Percentiles rank a stretch among this genome's conserved stretches.
Conservation (phyloP, 2,888 invertebrate species). For the Leptinotarsa peninsularis region DNA sequence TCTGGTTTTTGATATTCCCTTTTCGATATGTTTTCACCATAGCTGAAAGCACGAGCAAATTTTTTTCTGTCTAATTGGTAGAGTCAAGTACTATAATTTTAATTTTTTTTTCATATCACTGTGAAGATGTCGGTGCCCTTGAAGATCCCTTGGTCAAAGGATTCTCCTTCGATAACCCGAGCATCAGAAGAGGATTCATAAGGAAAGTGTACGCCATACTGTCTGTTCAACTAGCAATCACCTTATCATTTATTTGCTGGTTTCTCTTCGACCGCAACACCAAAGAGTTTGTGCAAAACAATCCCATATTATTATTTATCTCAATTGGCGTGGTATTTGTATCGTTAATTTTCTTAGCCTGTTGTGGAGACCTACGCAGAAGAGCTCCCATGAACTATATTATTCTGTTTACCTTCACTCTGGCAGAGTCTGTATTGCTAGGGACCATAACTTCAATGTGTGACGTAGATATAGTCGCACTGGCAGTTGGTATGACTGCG, state of each 20-base stretch:
- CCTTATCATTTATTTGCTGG: slow-evolving; percentile 80
- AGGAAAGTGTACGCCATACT: slow-evolving; percentile 87
- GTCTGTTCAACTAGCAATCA: slow-evolving; percentile 84
- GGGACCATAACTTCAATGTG: slow-evolving; percentile 78
- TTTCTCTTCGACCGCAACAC: slow-evolving; percentile 79
- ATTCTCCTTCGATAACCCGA: slow-evolving; percentile 79
- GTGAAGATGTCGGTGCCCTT: slow-evolving; percentile 54
- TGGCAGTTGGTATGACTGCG: slow-evolving; percentile 92
- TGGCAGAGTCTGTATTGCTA: slow-evolving; percentile 85
- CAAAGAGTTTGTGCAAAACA: slow-evolving; percentile 68
- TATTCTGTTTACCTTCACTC: slow-evolving; percentile 85
- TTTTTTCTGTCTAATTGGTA: no score
- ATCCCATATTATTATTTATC: slow-evolving; percentile 71
- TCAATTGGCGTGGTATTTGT: slow-evolving; percentile 70
- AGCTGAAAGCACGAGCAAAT: no score
- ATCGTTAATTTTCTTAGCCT: slow-evolving; percentile 85
- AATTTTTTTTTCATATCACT: background rate
- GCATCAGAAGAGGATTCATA: slow-evolving; percentile 79
- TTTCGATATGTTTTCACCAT: no score
- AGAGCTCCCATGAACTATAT: slow-evolving; percentile 90
- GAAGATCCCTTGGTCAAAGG: slow-evolving; percentile 75
- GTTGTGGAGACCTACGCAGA: slow-evolving; percentile 86
- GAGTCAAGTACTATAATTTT: no score
- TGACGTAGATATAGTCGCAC: slow-evolving; percentile 71
- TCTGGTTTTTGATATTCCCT: no score